phyloP scores from a whole-genome alignment of 2,797 vertebrate species.

The Molossus molossus region DNA sequence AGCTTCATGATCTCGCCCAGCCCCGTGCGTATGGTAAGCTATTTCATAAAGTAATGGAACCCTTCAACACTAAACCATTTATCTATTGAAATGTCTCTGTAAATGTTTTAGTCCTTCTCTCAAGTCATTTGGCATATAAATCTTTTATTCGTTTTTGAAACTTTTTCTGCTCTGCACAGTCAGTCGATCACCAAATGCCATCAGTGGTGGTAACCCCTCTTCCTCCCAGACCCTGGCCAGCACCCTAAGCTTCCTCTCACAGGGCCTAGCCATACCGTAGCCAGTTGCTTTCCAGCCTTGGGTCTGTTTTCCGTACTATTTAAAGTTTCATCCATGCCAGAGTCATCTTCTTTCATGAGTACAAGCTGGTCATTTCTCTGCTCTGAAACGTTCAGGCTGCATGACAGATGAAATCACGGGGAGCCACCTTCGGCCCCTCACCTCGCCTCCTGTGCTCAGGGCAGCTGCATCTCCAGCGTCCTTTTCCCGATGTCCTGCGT shows the following conservation, averaged over 20 bases:
- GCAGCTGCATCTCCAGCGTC: neutral
- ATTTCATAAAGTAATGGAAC: neutral
- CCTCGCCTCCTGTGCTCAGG: neutral
- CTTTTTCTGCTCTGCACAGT: neutral
- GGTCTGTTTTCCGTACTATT: neutral
- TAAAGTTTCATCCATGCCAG: neutral
- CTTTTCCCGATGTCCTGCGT: neutral
- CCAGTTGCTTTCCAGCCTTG: neutral
- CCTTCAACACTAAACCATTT: neutral
- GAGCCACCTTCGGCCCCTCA: neutral
- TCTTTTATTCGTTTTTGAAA: neutral
- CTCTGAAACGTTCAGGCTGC: neutral
- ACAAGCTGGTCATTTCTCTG: neutral
- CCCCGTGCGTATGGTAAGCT: neutral
- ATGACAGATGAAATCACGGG: neutral
- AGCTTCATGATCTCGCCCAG: neutral
- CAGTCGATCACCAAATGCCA: neutral
- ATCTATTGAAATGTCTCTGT: neutral
- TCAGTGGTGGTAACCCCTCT: neutral
- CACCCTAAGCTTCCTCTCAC: neutral
- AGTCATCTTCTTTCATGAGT: neutral
- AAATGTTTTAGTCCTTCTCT: slow-evolving; percentile 30
- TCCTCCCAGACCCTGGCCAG: rapidly evolving
- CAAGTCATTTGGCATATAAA: neutral
- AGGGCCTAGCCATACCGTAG: neutral